These are phyloP conservation scores for Reticulitermes speratus DNA, from an alignment of 1,140 invertebrate genomes.

Conservation along the genomic window DNA sequence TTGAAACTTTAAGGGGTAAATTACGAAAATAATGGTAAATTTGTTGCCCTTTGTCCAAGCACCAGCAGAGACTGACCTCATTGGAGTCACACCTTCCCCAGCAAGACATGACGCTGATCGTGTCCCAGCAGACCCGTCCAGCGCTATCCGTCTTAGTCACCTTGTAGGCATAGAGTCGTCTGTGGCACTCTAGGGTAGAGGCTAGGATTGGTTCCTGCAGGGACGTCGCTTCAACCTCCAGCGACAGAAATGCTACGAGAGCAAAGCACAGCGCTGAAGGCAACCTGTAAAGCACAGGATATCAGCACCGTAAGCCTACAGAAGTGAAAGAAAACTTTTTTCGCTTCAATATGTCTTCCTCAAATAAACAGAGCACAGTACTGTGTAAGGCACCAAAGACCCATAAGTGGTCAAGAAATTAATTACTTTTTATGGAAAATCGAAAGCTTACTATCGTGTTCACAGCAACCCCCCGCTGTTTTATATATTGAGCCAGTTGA, in stretches of 20 bases:
- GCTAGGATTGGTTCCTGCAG: constrained; percentile 35
- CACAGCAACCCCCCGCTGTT: too few species aligned
- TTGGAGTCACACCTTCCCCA: constrained; percentile 82
- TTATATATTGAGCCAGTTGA: too few species aligned
- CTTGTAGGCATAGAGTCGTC: constrained; percentile 49
- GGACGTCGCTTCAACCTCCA: neutral
- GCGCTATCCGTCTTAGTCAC: constrained; percentile 59
- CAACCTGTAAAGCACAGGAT: neutral
- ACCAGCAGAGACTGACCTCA: constrained; percentile 54
- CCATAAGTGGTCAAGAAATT: too few species aligned
- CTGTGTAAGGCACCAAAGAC: too few species aligned
- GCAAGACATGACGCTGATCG: constrained; percentile 71
- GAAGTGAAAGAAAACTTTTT: too few species aligned
- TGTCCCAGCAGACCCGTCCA: constrained; percentile 68
- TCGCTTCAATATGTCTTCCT: neutral
- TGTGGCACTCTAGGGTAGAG: constrained; percentile 50
- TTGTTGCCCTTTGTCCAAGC: too few species aligned
- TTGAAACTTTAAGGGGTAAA: too few species aligned
- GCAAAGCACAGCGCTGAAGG: neutral
- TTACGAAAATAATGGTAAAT: too few species aligned
- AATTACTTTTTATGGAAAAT: too few species aligned
- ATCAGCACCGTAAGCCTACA: neutral
- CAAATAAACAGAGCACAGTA: too few species aligned
- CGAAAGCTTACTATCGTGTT: too few species aligned
- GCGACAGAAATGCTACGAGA: neutral